Base-by-base conservation (phyloP, 2,888 invertebrate species). In the Synergus umbraculus region DNA sequence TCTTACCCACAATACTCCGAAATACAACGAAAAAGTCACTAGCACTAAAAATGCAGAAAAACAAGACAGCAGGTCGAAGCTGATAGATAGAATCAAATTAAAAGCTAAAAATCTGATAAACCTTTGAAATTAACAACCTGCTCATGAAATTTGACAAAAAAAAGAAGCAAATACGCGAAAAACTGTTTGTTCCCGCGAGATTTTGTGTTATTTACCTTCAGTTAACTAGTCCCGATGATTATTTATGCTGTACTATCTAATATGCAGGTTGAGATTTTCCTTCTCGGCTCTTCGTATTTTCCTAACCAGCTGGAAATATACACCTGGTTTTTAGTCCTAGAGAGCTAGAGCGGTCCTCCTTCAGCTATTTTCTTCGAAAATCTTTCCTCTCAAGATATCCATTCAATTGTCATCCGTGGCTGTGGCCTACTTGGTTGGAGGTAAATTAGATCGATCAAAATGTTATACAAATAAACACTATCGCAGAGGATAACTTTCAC, bases 361-460 rank as follows among this genome's bases (percentile, higher is more conserved):
- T 73, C 73, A 73, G 54, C 73, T n/a, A 73, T 73, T 73, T 54
- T 41, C 73, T 73, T 54, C 73, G 37, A 80, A 83, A 80, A 73
- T 80, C 79, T 83, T 79, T 77, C 73, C 49, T 77, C 78, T 80
- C 80, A 79, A 81, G 81, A 79, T 73, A 82, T 87, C 87, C 89
- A 86, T 86, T 90, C 89, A 89, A 91, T 91, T 91, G 91, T 91
- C 91, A 91, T 90, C 89, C 89, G 89, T 89, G 88, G 89, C 88
- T 88, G 88, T 91, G 91, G 91, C 91, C 91, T 91, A 91, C 91
- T 91, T 91, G 91, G 88, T 91, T 88, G 86, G 86, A 89, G 85
- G 87, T 87, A 86, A 86, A 87, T 87, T 83, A 85, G 83, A 81
- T 82, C 85, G 78, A 82, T 81, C 83, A 85, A 84, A 79, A 76